Evolutionary conservation across 2,797 vertebrate genomes (phyloP).

Genomic region (Enteromius thamalakanensis): DNA sequence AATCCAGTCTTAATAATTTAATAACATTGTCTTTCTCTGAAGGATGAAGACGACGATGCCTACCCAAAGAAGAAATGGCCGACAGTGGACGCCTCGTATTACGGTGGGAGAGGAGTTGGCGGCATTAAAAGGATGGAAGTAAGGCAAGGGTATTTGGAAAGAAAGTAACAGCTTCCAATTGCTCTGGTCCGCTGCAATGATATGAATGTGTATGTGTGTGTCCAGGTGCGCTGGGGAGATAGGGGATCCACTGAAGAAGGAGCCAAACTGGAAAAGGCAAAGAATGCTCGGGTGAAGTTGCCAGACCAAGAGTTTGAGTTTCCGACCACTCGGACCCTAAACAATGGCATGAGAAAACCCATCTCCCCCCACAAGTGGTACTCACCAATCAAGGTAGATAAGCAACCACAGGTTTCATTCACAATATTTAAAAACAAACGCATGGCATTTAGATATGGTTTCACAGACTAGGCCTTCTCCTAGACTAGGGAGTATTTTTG

Average conservation of each 20-base stretch:
- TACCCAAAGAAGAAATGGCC: conserved; percentile 96
- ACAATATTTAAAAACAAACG: background rate
- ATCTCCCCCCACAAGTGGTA: conserved; percentile 88
- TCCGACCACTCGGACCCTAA: conserved; percentile 77
- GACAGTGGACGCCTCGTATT: conserved; percentile 96
- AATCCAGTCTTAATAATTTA: too few species aligned
- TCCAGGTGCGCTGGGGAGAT: conserved; percentile 95
- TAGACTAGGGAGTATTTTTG: too few species aligned
- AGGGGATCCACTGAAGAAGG: conserved; percentile 98
- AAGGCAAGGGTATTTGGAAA: conserved; percentile 16
- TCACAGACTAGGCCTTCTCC: too few species aligned
- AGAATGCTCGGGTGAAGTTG: conserved; percentile 95
- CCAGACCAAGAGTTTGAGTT: conserved; percentile 87
- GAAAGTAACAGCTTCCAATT: background rate
- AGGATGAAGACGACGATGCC: conserved; percentile 95
- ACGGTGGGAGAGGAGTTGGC: conserved; percentile 93
- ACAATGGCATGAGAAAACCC: conserved; percentile 76
- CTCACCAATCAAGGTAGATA: conserved; percentile 91
- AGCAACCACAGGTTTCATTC: too few species aligned
- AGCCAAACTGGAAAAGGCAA: conserved; percentile 94
- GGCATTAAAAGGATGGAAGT: conserved; percentile 99
- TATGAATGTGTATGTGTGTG: conserved; percentile 14
- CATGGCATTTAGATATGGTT: background rate
- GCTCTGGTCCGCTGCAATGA: background rate
- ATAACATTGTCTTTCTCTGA: conserved; percentile 20